Conservation (phyloP, 1,140 invertebrate species). For the Lepidotrigona ventralis region DNA sequence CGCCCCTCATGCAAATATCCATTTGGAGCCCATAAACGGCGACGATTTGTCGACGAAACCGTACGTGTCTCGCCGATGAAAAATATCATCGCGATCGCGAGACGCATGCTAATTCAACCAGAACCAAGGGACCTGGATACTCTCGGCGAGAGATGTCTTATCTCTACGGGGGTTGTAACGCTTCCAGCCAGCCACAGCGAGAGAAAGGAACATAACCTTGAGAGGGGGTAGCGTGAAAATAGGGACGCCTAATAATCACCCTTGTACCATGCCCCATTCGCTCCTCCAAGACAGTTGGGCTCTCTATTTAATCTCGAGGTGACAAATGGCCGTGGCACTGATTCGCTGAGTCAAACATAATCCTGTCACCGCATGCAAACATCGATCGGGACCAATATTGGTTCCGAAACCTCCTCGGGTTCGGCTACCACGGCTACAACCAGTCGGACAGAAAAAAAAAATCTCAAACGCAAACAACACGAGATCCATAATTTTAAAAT, state of each 20-base stretch:
- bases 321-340: slow-evolving; percentile 74
- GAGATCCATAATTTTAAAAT: too few relatives aligned
- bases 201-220: neutral
- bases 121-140: slow-evolving; percentile 5
- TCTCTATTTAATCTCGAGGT: slow-evolving; percentile 75
- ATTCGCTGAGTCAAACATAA: slow-evolving; percentile 76
- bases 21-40: slow-evolving; percentile 41
- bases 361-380: slow-evolving; percentile 75
- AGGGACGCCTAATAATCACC: slow-evolving; percentile 59
- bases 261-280: slow-evolving; percentile 54
- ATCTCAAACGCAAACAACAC: too few relatives aligned
- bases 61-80: slow-evolving; percentile 20
- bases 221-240: slow-evolving; percentile 5
- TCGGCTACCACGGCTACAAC: slow-evolving; percentile 14
- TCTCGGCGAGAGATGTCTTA: slow-evolving; percentile 49
- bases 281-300: slow-evolving; percentile 69
- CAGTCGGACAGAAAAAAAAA: too few relatives aligned
- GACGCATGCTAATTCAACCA: slow-evolving; percentile 43
- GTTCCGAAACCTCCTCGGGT: slow-evolving; percentile 25
- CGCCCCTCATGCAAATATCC: slow-evolving; percentile 40
- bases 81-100: slow-evolving; percentile 30
- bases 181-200: too few relatives aligned
- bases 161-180: slow-evolving; percentile 43
- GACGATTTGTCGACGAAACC: slow-evolving; percentile 43
- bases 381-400: slow-evolving; percentile 72